Percentiles rank a stretch among this genome's conserved stretches.
phyloP scores from a whole-genome alignment of 2,888 invertebrate genomes.

The Xylophagus ater region DNA sequence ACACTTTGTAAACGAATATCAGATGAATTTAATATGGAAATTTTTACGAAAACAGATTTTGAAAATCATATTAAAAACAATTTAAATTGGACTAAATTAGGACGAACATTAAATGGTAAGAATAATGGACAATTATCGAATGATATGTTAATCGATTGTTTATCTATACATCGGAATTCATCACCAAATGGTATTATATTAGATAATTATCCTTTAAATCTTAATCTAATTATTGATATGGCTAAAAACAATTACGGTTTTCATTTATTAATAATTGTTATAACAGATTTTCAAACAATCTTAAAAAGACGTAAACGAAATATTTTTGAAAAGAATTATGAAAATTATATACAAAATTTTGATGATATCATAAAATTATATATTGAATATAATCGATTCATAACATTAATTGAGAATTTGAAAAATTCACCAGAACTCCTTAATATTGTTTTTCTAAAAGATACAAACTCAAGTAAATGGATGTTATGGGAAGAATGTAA shows the following conservation, averaged over 20 bases:
- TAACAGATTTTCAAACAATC: not conserved
- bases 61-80: constrained; percentile 41
- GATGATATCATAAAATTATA: too few species aligned
- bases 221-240: constrained; percentile 43
- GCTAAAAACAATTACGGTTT: constrained; percentile 45
- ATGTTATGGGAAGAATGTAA: constrained; percentile 41
- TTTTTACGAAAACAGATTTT: constrained; percentile 46
- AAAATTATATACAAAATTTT: too few species aligned
- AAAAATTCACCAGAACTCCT: constrained; percentile 22
- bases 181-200: constrained; percentile 48
- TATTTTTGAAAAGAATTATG: too few species aligned
- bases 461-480: constrained; percentile 46
- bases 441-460: constrained; percentile 43
- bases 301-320: constrained; percentile 1
- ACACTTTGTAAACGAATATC: constrained; percentile 45
- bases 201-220: constrained; percentile 49
- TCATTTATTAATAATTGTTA: constrained; percentile 28
- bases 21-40: constrained; percentile 43
- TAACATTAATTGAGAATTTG: constrained; percentile 11
- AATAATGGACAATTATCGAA: constrained; percentile 26
- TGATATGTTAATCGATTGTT: constrained; percentile 42
- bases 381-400: constrained; percentile 8
- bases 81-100: constrained; percentile 43
- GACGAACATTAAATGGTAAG: not conserved
- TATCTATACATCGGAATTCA: constrained; percentile 44